Conservation (phyloP, 2,888 invertebrate genomes). For the Anorthoa munda region DNA sequence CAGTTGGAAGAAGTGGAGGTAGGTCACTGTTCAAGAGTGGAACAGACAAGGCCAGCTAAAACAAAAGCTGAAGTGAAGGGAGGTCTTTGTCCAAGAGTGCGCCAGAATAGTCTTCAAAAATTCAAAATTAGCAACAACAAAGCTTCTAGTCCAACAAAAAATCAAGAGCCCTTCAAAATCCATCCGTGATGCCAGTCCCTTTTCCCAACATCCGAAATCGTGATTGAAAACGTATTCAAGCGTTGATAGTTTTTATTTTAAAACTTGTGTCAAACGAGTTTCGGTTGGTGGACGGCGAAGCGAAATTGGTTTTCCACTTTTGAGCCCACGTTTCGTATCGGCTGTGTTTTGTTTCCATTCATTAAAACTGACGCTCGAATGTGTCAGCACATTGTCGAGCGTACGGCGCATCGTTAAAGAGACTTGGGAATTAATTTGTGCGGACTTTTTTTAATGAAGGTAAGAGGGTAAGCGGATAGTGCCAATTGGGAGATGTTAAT, state of each 20-base stretch:
- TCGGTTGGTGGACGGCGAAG: slow-evolving; percentile 68
- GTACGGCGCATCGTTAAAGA: slow-evolving; percentile 46
- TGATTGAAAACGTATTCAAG: slow-evolving; percentile 70
- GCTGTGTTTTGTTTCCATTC: slow-evolving; percentile 70
- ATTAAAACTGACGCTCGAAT: slow-evolving; percentile 62
- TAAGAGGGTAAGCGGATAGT: slow-evolving; percentile 11
- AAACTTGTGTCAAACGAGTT: slow-evolving; percentile 72
- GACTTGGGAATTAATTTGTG: slow-evolving; percentile 50
- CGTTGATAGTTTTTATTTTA: slow-evolving; percentile 67
- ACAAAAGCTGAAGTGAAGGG: too few relatives aligned
- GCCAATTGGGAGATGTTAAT: background rate
- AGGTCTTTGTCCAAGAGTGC: too few relatives aligned
- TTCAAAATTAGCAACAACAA: background rate
- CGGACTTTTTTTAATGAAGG: slow-evolving; percentile 30
- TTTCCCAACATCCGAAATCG: slow-evolving; percentile 46
- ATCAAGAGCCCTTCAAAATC: slow-evolving; percentile 12
- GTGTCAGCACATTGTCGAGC: slow-evolving; percentile 66
- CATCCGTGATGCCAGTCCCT: slow-evolving; percentile 26
- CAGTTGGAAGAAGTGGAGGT: too few relatives aligned
- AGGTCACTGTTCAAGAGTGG: too few relatives aligned
- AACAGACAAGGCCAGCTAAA: too few relatives aligned
- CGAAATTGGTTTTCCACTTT: slow-evolving; percentile 84
- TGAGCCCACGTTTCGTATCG: slow-evolving; percentile 66
- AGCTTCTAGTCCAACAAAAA: slow-evolving; percentile 1
- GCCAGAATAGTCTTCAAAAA: too few relatives aligned